Conservation (phyloP, 2,113 vertebrate species). For the Neotoma lepida region DNA sequence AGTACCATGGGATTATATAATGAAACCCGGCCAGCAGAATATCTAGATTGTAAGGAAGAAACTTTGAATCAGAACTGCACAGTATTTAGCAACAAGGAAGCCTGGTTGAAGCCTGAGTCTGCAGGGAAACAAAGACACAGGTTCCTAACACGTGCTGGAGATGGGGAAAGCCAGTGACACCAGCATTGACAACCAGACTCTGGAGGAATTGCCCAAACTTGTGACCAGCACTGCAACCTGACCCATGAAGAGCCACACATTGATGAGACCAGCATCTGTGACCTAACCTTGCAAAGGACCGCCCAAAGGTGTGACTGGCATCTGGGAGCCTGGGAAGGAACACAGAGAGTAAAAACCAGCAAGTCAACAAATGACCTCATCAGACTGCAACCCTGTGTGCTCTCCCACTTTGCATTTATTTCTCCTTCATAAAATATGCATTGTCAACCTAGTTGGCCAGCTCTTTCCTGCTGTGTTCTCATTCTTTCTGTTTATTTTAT, state of each 20-base stretch:
- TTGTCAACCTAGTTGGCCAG: not conserved
- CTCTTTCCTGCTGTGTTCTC: not conserved
- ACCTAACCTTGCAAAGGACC: not conserved
- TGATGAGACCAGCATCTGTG: not conserved
- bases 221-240: not conserved
- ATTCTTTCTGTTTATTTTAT: not conserved
- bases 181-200: not conserved
- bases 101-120: not conserved
- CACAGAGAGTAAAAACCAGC: not conserved
- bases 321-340: not conserved
- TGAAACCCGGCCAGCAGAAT: not conserved
- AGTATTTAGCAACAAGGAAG: not conserved
- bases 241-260: not conserved
- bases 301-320: not conserved
- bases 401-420: not conserved
- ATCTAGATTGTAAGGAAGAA: not conserved
- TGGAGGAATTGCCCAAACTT: not conserved
- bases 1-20: not conserved
- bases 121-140: not conserved
- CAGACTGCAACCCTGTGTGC: too few species aligned
- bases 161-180: not conserved
- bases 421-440: not conserved
- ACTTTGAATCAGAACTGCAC: not conserved
- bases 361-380: not conserved
- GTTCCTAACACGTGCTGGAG: not conserved